phyloP scores from a whole-genome alignment of 2,113 vertebrate genomes.

The Micronycteris hirsuta region DNA sequence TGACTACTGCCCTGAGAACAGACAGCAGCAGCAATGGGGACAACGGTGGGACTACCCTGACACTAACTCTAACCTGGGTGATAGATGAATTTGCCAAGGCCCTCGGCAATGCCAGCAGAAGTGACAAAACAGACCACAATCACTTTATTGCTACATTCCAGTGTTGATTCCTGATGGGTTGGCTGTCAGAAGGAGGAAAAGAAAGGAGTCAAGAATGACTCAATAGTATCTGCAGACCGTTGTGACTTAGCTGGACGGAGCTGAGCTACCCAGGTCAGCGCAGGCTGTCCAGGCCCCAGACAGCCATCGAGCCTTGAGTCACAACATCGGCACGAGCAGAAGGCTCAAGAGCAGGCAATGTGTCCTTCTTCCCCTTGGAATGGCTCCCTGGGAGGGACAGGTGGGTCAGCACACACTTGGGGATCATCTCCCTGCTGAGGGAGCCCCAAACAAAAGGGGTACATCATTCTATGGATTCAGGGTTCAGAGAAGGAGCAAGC shows the following conservation, averaged over 20 bases:
- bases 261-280: neutral
- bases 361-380: neutral
- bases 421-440: neutral
- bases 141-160: neutral
- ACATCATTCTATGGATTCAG: neutral
- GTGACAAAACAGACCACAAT: no score
- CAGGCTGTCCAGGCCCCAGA: neutral
- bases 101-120: neutral
- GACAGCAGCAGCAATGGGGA: neutral
- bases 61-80: neutral
- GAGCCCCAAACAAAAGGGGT: neutral
- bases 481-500: neutral
- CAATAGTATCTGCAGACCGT: fast-evolving
- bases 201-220: neutral
- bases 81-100: neutral
- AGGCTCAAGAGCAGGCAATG: neutral
- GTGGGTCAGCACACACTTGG: neutral
- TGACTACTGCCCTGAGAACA: neutral
- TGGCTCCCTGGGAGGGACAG: neutral
- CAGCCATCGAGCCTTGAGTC: neutral
- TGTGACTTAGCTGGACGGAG: neutral
- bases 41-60: neutral
- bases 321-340: fast-evolving
- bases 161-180: neutral
- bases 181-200: neutral